These are phyloP conservation scores for Malurus splendens DNA, from an alignment of 2,797 vertebrate genomes.

Conservation along the genomic window DNA sequence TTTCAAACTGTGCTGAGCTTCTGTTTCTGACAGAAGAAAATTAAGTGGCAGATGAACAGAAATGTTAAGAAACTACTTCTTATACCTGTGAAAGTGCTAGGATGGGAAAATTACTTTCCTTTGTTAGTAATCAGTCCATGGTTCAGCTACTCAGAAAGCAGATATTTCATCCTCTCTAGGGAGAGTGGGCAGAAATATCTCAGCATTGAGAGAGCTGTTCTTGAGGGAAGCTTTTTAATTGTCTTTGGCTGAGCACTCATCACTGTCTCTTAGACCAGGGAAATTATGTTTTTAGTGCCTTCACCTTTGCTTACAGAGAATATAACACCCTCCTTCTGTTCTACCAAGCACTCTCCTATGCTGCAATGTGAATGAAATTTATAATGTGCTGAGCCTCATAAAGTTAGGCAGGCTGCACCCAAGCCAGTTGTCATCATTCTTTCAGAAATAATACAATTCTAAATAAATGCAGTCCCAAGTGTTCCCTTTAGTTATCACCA, in stretches of 20 bases:
- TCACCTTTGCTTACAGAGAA: not conserved
- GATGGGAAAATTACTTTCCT: not conserved
- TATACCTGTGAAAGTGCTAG: not conserved
- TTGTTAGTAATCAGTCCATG: not conserved
- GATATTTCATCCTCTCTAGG: not conserved
- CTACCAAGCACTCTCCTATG: not conserved
- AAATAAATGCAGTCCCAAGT: not conserved
- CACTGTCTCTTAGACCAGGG: not conserved
- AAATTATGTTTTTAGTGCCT: not conserved
- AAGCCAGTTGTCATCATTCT: not conserved
- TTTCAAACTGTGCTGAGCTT: not conserved
- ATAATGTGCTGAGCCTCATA: not conserved
- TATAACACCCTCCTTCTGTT: not conserved
- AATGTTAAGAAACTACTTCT: not conserved
- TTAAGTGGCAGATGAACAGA: not conserved
- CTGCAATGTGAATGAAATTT: not conserved
- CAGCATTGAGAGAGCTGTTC: not conserved
- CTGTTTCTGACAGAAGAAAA: slow-evolving; percentile 20
- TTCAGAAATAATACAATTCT: not conserved
- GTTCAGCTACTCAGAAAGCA: not conserved
- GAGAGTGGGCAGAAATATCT: not conserved
- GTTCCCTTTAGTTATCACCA: not conserved
- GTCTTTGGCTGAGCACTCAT: not conserved
- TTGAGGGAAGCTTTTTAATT: not conserved
- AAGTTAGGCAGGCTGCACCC: not conserved